phyloP scores from a whole-genome alignment of 92 coral and sea anemone species.

The Porites cylindrica region DNA sequence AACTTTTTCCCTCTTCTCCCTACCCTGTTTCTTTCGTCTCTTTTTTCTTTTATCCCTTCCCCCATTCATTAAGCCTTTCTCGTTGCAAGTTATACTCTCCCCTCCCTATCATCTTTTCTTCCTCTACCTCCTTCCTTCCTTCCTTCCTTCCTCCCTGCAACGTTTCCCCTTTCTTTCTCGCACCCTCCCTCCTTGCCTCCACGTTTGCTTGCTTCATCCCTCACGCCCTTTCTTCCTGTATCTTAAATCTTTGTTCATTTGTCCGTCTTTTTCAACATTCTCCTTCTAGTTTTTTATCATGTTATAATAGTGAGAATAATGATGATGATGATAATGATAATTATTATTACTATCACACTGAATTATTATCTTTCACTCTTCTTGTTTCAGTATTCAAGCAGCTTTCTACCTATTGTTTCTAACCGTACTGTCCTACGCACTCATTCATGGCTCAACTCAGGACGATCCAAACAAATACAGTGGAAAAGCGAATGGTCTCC shows the following conservation, averaged over 20 bases:
- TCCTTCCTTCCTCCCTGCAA: background rate
- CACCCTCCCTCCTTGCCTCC: background rate
- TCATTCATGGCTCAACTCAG: constrained; percentile 83
- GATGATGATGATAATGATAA: too few species aligned
- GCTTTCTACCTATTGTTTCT: constrained; percentile 77
- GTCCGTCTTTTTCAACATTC: background rate
- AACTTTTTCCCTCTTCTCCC: too few species aligned
- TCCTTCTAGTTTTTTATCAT: too few species aligned
- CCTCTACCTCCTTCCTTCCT: background rate
- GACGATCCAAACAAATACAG: constrained; percentile 79
- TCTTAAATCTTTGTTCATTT: background rate
- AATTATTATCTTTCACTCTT: background rate
- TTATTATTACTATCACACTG: background rate
- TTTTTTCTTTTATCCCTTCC: background rate
- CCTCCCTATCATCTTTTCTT: background rate
- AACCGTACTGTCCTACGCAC: constrained; percentile 82
- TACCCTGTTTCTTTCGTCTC: too few species aligned
- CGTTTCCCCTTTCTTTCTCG: background rate
- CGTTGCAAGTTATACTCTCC: background rate
- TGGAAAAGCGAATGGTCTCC: constrained; percentile 78
- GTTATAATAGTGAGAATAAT: too few species aligned
- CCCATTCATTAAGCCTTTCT: background rate
- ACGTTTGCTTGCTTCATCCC: background rate
- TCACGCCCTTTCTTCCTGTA: background rate
- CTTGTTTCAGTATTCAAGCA: constrained; percentile 74